phyloP scores from a whole-genome alignment of 2,113 vertebrate species.

The Phylloscopus whistleri region DNA sequence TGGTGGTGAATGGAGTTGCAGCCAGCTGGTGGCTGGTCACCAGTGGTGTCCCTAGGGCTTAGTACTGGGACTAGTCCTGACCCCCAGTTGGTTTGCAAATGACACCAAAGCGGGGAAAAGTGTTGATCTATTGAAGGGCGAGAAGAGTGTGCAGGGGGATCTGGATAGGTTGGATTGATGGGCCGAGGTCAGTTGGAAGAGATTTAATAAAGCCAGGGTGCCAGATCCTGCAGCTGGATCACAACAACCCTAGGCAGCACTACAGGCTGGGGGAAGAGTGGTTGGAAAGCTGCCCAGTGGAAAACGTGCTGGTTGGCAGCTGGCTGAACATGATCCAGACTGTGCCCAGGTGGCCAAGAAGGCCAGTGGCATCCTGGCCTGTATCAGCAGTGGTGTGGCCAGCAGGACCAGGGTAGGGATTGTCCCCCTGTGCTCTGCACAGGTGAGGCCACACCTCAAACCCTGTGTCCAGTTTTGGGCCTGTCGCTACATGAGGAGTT shows the following conservation, averaged over 20 bases:
- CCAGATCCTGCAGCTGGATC: background rate
- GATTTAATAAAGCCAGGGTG: background rate
- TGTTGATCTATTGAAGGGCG: background rate
- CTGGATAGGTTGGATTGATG: background rate
- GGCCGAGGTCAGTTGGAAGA: background rate
- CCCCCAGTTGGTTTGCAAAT: background rate
- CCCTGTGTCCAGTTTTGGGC: background rate
- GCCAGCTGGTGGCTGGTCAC: background rate
- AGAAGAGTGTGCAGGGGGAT: background rate
- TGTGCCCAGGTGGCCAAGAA: background rate
- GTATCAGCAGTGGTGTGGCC: background rate
- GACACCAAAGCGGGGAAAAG: background rate
- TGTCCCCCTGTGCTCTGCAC: accelerated
- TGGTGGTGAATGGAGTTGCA: background rate
- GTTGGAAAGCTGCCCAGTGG: background rate
- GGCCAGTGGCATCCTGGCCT: background rate
- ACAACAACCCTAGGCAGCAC: accelerated
- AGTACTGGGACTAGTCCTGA: background rate
- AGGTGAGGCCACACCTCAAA: background rate
- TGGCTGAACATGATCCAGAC: background rate
- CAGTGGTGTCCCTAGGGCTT: background rate
- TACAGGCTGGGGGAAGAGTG: background rate
- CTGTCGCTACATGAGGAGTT: background rate
- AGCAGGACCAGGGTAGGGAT: background rate
- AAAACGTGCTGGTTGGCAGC: background rate